These are phyloP conservation scores for Lamproptera curius DNA, from an alignment of 2,888 invertebrate species.

Conservation along the genomic window DNA sequence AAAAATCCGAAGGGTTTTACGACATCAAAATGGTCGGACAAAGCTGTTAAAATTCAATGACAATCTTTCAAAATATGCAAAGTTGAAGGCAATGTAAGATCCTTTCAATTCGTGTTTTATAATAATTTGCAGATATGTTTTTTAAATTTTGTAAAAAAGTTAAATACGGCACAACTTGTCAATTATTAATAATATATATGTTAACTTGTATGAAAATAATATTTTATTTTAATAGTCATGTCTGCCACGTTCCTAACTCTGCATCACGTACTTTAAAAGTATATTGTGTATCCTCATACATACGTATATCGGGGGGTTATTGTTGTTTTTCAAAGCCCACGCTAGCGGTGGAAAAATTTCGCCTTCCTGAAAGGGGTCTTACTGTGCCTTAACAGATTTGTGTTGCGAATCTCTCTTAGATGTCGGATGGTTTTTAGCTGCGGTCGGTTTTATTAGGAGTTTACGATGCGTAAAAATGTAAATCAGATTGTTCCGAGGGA, in stretches of 20 bases:
- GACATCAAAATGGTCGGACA: constrained; percentile 32
- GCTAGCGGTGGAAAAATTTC: constrained; percentile 46
- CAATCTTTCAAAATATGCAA: no score
- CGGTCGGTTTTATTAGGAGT: constrained; percentile 63
- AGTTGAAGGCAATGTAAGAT: no score
- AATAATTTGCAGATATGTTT: no score
- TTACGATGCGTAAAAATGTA: constrained; percentile 71
- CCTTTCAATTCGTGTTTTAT: no score
- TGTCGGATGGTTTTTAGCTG: constrained; percentile 46
- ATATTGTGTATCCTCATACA: constrained; percentile 69
- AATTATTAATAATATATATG: no score
- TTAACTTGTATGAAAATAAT: no score
- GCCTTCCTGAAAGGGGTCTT: constrained; percentile 56
- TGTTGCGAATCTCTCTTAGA: constrained; percentile 47
- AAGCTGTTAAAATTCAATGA: no score
- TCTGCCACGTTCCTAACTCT: constrained; percentile 32
- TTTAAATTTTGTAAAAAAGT: no score
- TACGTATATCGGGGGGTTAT: constrained; percentile 60
- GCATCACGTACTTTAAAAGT: constrained; percentile 56
- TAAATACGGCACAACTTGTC: no score
- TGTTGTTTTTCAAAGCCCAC: constrained; percentile 72
- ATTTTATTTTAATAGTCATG: background rate
- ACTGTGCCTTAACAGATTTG: constrained; percentile 56
- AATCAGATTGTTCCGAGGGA: constrained; percentile 37
- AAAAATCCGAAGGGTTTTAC: constrained; percentile 44